Evolutionary conservation across 1,140 invertebrate species (phyloP).

Genomic region (Chelonus insularis): DNA sequence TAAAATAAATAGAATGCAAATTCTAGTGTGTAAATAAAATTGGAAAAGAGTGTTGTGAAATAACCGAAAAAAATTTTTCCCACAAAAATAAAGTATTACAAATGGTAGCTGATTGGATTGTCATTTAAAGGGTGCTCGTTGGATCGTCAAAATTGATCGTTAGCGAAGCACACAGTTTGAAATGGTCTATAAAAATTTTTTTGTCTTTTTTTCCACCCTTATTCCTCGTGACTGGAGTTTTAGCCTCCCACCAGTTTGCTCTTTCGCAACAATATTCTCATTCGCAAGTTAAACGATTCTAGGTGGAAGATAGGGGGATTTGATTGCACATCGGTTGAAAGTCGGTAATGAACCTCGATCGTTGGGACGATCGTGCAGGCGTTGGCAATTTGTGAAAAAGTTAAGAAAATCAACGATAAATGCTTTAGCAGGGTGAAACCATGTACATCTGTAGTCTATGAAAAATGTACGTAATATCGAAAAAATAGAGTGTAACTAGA

Average conservation of each 20-base stretch:
- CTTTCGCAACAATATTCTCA: slow-evolving; percentile 10
- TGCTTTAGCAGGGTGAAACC: not conserved
- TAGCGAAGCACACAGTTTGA: not conserved
- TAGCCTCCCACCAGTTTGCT: not conserved
- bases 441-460: not conserved
- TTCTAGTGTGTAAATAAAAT: too few relatives aligned
- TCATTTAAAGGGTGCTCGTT: slow-evolving; percentile 4
- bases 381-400: slow-evolving; percentile 10
- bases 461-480: not conserved
- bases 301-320: not conserved
- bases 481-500: slow-evolving; percentile 12
- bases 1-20: not conserved
- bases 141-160: slow-evolving; percentile 21
- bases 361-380: not conserved
- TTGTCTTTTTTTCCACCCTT: not conserved
- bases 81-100: not conserved
- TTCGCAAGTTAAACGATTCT: slow-evolving; percentile 14
- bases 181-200: slow-evolving; percentile 4
- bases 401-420: slow-evolving; percentile 10
- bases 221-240: not conserved
- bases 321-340: slow-evolving; percentile 16
- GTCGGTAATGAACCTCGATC: slow-evolving; percentile 17
- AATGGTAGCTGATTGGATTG: slow-evolving; percentile 15
- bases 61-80: not conserved
- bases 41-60: not conserved